A percentile compares a stretch with the other conserved stretches of the same genome.
Evolutionary conservation across 2,797 vertebrate genomes (phyloP).

Genomic region (Characodon lateralis): DNA sequence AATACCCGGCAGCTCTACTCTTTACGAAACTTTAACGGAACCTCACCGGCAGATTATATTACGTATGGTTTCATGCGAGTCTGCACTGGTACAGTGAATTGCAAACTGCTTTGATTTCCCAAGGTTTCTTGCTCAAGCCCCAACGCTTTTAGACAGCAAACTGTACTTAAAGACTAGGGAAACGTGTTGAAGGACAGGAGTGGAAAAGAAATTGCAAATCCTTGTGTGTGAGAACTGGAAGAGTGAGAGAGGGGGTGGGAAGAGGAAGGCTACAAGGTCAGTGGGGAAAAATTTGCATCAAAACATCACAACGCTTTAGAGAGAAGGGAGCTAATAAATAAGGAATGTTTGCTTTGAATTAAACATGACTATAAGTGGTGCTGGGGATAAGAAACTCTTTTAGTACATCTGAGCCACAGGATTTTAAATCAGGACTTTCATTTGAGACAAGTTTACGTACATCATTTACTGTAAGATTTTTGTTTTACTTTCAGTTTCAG

Average conservation of each 20-base stretch:
- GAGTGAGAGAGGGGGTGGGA: not conserved
- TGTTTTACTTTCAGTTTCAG: not conserved
- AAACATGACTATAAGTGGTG: conserved; percentile 6
- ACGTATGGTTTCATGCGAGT: not conserved
- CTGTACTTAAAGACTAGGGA: not conserved
- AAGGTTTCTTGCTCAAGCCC: not conserved
- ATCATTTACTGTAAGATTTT: not conserved
- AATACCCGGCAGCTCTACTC: not conserved
- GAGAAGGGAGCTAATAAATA: not conserved
- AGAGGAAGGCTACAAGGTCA: not conserved
- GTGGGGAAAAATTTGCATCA: not conserved
- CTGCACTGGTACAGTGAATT: not conserved
- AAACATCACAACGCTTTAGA: conserved; percentile 6
- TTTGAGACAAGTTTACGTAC: not conserved
- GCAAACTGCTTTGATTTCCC: not conserved
- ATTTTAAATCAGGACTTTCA: not conserved
- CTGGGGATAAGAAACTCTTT: conserved; percentile 1
- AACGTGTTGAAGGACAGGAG: not conserved
- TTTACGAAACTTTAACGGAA: not conserved
- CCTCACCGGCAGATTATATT: not conserved
- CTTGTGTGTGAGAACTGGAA: not conserved
- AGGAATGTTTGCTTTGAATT: conserved; percentile 6
- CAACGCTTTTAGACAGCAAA: not conserved
- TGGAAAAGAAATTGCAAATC: not conserved
- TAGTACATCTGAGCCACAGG: conserved; percentile 6